A percentile compares a stretch with the other conserved stretches of the same genome.
phyloP scores from a whole-genome alignment of 2,113 vertebrate genomes.

The Cavia porcellus region DNA sequence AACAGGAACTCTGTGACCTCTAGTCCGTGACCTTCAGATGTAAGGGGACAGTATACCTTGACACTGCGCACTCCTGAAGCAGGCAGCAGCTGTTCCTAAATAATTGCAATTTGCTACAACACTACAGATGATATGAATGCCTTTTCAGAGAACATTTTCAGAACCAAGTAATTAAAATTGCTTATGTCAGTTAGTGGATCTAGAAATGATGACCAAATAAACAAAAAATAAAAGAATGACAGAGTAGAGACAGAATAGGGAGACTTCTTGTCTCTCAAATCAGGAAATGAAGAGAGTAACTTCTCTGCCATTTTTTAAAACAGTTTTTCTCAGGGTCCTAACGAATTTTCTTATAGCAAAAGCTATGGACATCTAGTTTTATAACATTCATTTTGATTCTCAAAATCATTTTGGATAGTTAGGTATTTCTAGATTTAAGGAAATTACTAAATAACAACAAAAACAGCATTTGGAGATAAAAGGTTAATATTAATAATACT shows the following conservation, averaged over 20 bases:
- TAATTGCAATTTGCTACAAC: conserved; percentile 87
- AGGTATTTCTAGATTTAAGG: not conserved
- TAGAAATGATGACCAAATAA: conserved; percentile 79
- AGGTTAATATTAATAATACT: not conserved
- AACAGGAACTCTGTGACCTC: conserved; percentile 75
- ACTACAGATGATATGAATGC: conserved; percentile 81
- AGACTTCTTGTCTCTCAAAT: conserved; percentile 61
- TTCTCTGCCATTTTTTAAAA: conserved; percentile 31
- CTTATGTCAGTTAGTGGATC: conserved; percentile 82
- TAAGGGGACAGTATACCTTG: conserved; percentile 77
- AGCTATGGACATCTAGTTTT: not conserved
- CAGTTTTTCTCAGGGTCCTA: not conserved
- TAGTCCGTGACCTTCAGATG: conserved; percentile 74
- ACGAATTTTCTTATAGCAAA: not conserved
- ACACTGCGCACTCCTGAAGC: conserved; percentile 70
- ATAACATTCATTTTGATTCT: not conserved
- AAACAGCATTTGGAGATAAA: not conserved
- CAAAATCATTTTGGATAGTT: not conserved
- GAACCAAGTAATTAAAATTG: conserved; percentile 85
- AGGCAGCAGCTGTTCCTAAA: conserved; percentile 88
- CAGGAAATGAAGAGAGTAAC: conserved; percentile 22
- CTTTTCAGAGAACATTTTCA: conserved; percentile 84
- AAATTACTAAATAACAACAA: not conserved
- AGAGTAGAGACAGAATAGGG: not conserved
- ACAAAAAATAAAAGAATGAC: conserved; percentile 68